Base-by-base conservation (phyloP, 2,888 invertebrate species). In the Priocnemis perturbator region DNA sequence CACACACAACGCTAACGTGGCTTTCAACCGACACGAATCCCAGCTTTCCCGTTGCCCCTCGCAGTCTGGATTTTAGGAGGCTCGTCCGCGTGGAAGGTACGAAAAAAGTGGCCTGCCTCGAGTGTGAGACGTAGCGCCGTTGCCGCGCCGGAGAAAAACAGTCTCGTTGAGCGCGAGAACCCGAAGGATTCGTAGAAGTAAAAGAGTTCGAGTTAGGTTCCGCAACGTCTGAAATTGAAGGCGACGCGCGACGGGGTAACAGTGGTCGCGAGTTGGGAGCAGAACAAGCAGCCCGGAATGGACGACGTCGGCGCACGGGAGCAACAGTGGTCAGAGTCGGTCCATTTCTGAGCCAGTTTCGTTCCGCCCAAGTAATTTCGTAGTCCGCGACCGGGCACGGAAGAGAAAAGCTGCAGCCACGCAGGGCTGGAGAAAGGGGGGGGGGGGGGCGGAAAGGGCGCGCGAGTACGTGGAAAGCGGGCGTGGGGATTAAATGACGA, bases 321-420 rank as follows among this genome's bases (percentile, higher is more conserved):
- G 30, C n/a, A 44, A 17, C 30, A 26, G 15, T 26, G 47, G 56
- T 11, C 19, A 14, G 50, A 47, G 63, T 74, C 57, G 57, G 68
- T 74, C 80, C 75, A 73, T 79, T 77, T 66, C 62, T 65, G 20
- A 64, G 69, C 64, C 64, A 65, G 70, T 71, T 72, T 67, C 77
- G 75, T 77, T 80, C 73, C 69, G 68, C 61, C 64, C 78, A 70
- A 70, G 75, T 79, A 79, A 79, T 79, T 78, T 71, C 73, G 7
- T 69, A 76, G 73, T 61, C 61, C 37, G 48, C 20, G 23, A 53
- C 9, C 50, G 20, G 14, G 17, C 59, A 19, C 21, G 52, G 30
- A 44, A 52, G n/a, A 37, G 37, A 11, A 11, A 37, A 37, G 37
- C 37, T 11, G 11, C 37, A 3, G 3, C 26, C 26, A 7, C 26